phyloP scores from a whole-genome alignment of 2,888 invertebrate genomes.

The Catocala nupta region DNA sequence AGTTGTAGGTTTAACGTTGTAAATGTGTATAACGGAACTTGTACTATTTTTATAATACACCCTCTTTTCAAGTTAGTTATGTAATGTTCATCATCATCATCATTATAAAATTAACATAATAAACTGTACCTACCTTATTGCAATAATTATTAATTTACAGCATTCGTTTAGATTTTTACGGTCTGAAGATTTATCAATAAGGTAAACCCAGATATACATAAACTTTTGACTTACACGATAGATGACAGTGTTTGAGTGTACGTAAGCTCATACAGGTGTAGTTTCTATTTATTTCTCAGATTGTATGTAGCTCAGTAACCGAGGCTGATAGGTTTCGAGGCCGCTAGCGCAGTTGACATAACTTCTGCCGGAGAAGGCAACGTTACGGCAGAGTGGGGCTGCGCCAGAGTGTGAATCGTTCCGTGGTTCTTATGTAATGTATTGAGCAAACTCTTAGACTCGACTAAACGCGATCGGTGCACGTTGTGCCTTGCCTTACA shows the following conservation, averaged over 20 bases:
- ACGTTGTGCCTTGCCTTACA: slow-evolving; percentile 12
- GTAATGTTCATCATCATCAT: too few species aligned
- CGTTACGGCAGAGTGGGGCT: slow-evolving; percentile 54
- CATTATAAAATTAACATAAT: too few species aligned
- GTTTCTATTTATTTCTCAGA: slow-evolving; percentile 24
- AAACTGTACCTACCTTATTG: too few species aligned
- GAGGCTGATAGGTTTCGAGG: slow-evolving; percentile 41
- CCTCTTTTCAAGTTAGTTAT: too few species aligned
- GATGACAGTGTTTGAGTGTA: not conserved
- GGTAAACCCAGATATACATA: not conserved
- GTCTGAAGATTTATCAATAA: too few species aligned
- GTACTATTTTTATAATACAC: too few species aligned
- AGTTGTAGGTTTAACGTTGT: too few species aligned
- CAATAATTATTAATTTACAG: too few species aligned
- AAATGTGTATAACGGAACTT: too few species aligned
- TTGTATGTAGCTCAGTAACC: slow-evolving; percentile 32
- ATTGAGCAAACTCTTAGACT: slow-evolving; percentile 63
- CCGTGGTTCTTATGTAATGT: slow-evolving; percentile 64
- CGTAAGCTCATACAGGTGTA: not conserved
- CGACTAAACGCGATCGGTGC: slow-evolving; percentile 32
- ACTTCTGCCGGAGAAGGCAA: slow-evolving; percentile 48
- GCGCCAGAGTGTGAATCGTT: slow-evolving; percentile 56
- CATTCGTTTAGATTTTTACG: too few species aligned
- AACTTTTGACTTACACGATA: not conserved
- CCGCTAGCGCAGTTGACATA: slow-evolving; percentile 49